Percentiles rank a stretch among this genome's conserved stretches.
phyloP scores from a whole-genome alignment of 2,113 vertebrate species.

The Scatophagus argus region DNA sequence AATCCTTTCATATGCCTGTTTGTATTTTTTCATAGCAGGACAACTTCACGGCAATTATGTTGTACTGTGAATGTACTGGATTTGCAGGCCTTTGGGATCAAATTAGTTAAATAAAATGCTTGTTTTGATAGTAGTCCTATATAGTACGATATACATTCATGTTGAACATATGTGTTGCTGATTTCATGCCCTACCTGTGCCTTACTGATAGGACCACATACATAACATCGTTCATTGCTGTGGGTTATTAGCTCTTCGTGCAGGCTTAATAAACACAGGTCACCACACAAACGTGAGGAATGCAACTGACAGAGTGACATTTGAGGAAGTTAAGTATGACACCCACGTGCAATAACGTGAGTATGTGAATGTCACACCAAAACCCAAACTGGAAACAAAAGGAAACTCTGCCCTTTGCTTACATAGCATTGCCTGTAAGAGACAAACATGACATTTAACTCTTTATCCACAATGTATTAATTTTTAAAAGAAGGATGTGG shows the following conservation, averaged over 20 bases:
- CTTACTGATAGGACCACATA: neutral
- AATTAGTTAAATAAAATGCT: too few species aligned
- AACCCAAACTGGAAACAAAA: slow-evolving; percentile 2
- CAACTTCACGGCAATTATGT: too few species aligned
- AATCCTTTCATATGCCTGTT: neutral
- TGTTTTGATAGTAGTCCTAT: too few species aligned
- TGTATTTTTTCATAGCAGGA: neutral
- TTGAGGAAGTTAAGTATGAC: slow-evolving; percentile 54
- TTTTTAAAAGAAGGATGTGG: slow-evolving; percentile 7
- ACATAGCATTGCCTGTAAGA: neutral
- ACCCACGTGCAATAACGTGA: slow-evolving; percentile 47
- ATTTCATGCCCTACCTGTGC: neutral
- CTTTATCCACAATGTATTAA: neutral
- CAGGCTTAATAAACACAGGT: slow-evolving; percentile 30
- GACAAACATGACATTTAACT: slow-evolving; percentile 10
- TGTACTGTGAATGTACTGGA: neutral
- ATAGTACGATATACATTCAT: too few species aligned
- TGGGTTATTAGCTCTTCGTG: neutral
- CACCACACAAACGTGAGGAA: slow-evolving; percentile 22
- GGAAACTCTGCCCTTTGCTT: slow-evolving; percentile 15
- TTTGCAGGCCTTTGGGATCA: neutral
- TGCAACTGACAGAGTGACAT: slow-evolving; percentile 45
- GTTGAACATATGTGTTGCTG: neutral
- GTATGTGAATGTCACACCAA: slow-evolving; percentile 12
- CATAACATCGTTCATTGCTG: slow-evolving; percentile 15